Base-by-base conservation (phyloP, 2,797 vertebrate genomes). In the Sebastes vulpes region DNA sequence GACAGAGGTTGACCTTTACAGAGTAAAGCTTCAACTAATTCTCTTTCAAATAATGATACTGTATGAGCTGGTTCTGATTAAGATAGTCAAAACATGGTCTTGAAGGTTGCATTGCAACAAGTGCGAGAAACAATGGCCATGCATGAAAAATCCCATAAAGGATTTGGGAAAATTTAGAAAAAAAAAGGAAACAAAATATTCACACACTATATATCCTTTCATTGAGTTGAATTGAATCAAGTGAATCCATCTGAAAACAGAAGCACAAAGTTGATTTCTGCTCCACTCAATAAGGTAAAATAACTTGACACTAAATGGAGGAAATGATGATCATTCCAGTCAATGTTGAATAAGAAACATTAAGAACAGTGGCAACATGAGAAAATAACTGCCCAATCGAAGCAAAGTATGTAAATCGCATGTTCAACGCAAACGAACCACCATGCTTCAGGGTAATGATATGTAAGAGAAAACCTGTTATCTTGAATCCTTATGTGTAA, bases 1-100 rank as follows among this genome's bases (percentile, higher is more conserved):
- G 56, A 89, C 28, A n/a, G n/a, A 63, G 70, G 57, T 65, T 83
- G 26, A 73, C 58, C 79, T 77, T 65, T 89, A 78, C 23, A 23
- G 57, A 57, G n/a, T 26, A 58, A 53, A 70, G 38, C 70, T 77
- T 77, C 42, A 12, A 21, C 48, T 70, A 29, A 58, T 32, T 69
- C 6, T 65, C 12, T 65, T 46, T 65, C 2, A 65, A 77, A 82
- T 42, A 54, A 76, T 83, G 35, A 63, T 2, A 32, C 18, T 18
- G 38, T n/a, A 48, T 3, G 4, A 46, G 38, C 14, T 28, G 14
- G 18, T 69, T 52, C 21, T 21, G 38, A 65, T 70, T 42, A 7
- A 21, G 25, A 64, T 2, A 21, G 5, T 42, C 25, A 69, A 56
- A 32, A 59, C 26, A 48, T 18, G 14, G 23, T 25, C 12, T 9